Evolutionary conservation across 2,888 invertebrate genomes (phyloP).

Genomic region (Limnephilus marmoratus): DNA sequence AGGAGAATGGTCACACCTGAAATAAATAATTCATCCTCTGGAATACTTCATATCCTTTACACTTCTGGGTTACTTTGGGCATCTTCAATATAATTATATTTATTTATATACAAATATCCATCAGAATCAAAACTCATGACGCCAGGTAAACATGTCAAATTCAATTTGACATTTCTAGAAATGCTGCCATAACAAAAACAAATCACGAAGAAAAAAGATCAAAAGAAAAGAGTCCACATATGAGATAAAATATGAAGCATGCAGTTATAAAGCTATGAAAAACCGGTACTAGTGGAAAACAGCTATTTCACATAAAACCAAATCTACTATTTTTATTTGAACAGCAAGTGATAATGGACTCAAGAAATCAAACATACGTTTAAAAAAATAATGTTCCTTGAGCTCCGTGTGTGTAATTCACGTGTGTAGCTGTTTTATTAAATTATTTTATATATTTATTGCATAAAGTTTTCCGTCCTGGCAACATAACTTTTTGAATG

Average conservation of each 20-base stretch:
- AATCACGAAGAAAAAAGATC: not conserved
- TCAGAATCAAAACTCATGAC: not conserved
- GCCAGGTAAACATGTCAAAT: not conserved
- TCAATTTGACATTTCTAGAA: not conserved
- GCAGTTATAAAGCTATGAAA: too few species aligned
- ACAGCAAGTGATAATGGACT: too few species aligned
- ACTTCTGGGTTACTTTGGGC: conserved; percentile 73
- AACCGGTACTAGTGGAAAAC: too few species aligned
- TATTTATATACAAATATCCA: not conserved
- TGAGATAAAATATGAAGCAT: not conserved
- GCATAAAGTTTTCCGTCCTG: not conserved
- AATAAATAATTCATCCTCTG: conserved; percentile 84
- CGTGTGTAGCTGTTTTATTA: not conserved
- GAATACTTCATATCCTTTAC: conserved; percentile 82
- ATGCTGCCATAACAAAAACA: not conserved
- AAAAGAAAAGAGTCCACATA: not conserved
- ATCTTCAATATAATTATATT: conserved; percentile 6
- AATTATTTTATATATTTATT: not conserved
- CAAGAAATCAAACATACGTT: too few species aligned
- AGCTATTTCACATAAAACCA: too few species aligned
- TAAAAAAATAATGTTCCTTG: too few species aligned
- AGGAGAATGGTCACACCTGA: conserved; percentile 74
- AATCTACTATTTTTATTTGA: too few species aligned
- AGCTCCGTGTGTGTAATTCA: too few species aligned
- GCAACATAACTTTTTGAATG: conserved; percentile 52